Percentiles rank a stretch among this genome's conserved stretches.
Evolutionary conservation across 2,797 vertebrate genomes (phyloP).

Genomic region (Petrocephalus schoutedeni): DNA sequence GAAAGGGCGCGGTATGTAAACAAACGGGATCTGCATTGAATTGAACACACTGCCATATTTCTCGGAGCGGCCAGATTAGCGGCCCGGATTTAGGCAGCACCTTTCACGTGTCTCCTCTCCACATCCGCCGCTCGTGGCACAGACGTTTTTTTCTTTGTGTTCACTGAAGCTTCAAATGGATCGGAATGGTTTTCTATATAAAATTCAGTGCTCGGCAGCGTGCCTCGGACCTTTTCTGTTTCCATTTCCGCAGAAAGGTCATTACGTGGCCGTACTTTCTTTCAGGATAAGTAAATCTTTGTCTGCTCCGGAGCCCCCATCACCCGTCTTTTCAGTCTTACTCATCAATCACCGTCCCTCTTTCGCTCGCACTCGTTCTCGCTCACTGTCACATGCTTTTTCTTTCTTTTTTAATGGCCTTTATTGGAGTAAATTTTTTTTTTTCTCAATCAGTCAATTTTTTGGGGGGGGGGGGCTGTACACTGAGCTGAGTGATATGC

Average conservation of each 20-base stretch:
- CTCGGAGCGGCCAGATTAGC: background rate
- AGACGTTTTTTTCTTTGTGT: background rate
- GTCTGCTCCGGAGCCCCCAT: background rate
- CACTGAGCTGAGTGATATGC: background rate
- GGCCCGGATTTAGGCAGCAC: background rate
- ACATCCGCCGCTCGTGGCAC: no score
- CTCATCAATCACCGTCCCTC: background rate
- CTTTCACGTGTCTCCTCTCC: background rate
- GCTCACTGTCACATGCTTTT: background rate
- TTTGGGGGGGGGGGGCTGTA: background rate
- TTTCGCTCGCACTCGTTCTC: background rate
- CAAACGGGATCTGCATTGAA: background rate
- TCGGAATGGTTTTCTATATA: background rate
- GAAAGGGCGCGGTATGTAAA: background rate
- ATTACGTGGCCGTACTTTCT: background rate
- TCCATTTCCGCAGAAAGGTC: background rate
- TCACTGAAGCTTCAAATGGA: background rate
- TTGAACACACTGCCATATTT: background rate
- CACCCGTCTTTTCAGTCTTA: background rate
- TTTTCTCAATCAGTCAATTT: background rate
- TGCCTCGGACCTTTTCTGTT: background rate
- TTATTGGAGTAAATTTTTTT: background rate
- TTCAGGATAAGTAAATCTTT: background rate
- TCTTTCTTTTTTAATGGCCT: background rate
- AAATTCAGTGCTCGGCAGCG: background rate